Conservation (phyloP, 2,888 invertebrate genomes). For the Branchipolynoe longqiensis region DNA sequence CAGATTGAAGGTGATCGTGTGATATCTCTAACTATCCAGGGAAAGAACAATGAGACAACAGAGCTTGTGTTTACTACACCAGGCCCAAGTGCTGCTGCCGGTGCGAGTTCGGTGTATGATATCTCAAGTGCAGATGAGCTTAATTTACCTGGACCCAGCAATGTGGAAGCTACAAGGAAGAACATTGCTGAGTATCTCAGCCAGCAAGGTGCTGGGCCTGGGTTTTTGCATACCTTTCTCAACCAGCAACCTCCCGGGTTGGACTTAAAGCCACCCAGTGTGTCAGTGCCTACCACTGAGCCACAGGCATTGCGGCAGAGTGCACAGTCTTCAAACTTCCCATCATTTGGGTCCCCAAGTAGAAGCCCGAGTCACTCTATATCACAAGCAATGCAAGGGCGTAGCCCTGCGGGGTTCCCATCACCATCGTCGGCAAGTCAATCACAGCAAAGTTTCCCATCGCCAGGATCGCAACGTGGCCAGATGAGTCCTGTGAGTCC, state of each 20-base stretch:
- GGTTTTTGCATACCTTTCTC: slow-evolving; percentile 73
- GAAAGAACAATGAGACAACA: slow-evolving; percentile 87
- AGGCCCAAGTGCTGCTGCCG: slow-evolving; percentile 10
- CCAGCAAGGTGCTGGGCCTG: slow-evolving; percentile 71
- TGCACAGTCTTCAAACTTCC: not conserved
- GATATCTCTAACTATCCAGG: slow-evolving; percentile 86
- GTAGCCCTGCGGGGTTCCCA: slow-evolving; percentile 69
- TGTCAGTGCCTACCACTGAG: slow-evolving; percentile 92
- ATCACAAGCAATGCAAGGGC: slow-evolving; percentile 62
- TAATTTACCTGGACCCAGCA: slow-evolving; percentile 75
- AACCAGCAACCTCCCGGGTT: slow-evolving; percentile 50
- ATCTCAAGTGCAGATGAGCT: slow-evolving; percentile 66
- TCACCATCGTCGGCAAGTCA: slow-evolving; percentile 63
- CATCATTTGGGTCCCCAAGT: slow-evolving; percentile 54
- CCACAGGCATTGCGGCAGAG: slow-evolving; percentile 82
- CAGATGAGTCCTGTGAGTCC: slow-evolving; percentile 64
- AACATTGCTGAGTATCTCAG: slow-evolving; percentile 81
- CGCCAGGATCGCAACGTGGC: slow-evolving; percentile 64
- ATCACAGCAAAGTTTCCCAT: slow-evolving; percentile 66
- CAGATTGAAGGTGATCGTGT: slow-evolving; percentile 88
- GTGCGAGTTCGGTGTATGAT: slow-evolving; percentile 70
- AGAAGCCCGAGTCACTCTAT: slow-evolving; percentile 56
- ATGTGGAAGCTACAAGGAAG: slow-evolving; percentile 79
- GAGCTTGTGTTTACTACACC: slow-evolving; percentile 83
- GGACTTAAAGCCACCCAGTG: not conserved